Evolutionary conservation across 2,113 vertebrate species (phyloP), one percentile per base, ranked within the genome.

Genomic region (Mohoua ochrocephala): DNA sequence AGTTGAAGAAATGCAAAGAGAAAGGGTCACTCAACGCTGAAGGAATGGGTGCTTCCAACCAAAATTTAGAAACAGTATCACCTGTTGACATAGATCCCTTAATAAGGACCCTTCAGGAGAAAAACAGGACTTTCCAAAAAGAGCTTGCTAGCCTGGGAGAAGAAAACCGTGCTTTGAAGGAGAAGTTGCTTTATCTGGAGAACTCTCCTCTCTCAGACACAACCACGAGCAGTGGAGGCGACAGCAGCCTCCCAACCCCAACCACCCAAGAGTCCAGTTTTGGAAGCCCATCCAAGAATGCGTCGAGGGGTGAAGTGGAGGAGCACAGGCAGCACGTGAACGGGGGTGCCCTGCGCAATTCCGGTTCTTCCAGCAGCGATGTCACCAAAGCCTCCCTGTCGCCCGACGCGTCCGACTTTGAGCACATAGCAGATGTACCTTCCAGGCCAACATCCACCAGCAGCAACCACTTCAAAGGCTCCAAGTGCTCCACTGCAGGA

Each of bases 381-480:
- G 98, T 99, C 33, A 98, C 98, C 53, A 99, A 99, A 96, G 99
- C 98, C 47, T 99, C 99, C 7, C 96, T 99, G 39, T 99, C 99
- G 1, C 99, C 99, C 0, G 99, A 99, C 49, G 99, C 98, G 0
- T 99, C 99, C 0, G 99, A 99, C 91, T 99, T 99, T 63, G 99
- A 99, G 91, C 99, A 99, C 86, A 98, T 98, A 35, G 89, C 94
- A 27, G 98, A 98, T 22, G 95, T 98, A 31, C 98, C 98, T 8
- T 99, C 98, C 13, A 91, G 98, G 89, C 98, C 99, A 3, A 91
- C 98, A 9, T 99, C 99, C 0, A 73, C 97, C 52, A 97, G 96
- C 70, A 99, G 98, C 70, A 97, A 97, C 68, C 97, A 97, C 69
- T 97, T 98, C 56, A 98, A 97, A 61, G 84, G 93, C 78, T 97